phyloP scores from a whole-genome alignment of 2,797 vertebrate genomes.

The Falco naumanni region DNA sequence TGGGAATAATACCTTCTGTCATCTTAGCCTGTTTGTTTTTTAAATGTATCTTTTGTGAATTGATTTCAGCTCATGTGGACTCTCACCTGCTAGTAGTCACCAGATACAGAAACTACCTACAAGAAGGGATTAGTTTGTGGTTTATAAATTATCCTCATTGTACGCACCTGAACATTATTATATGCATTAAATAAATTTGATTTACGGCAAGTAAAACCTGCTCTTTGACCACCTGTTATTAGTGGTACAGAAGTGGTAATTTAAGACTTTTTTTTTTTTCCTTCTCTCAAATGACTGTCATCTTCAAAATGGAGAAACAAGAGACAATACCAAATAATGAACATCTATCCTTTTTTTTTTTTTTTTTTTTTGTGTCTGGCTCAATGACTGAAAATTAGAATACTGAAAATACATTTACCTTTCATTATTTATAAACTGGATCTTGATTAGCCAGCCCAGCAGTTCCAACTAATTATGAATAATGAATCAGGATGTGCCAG shows the following conservation, averaged over 20 bases:
- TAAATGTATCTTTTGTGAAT: background rate
- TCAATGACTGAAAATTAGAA: background rate
- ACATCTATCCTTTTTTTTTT: background rate
- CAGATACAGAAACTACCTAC: background rate
- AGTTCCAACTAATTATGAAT: background rate
- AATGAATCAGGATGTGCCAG: background rate
- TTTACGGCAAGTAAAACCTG: background rate
- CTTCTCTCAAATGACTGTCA: background rate
- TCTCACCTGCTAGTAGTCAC: background rate
- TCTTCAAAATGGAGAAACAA: background rate
- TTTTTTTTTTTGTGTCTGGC: background rate
- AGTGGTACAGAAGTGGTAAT: background rate
- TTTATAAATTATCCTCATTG: background rate
- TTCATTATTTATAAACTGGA: background rate
- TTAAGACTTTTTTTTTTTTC: background rate
- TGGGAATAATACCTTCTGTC: background rate
- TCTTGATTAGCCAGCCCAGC: background rate
- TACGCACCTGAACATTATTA: background rate
- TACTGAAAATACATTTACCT: background rate
- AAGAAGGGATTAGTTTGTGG: background rate
- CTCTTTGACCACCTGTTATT: background rate
- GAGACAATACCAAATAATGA: background rate
- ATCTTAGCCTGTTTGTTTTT: background rate
- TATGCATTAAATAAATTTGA: background rate
- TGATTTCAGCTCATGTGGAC: background rate